These are phyloP conservation scores for Ellobium chinense DNA, from an alignment of 2,888 invertebrate species.

Conservation along the genomic window DNA sequence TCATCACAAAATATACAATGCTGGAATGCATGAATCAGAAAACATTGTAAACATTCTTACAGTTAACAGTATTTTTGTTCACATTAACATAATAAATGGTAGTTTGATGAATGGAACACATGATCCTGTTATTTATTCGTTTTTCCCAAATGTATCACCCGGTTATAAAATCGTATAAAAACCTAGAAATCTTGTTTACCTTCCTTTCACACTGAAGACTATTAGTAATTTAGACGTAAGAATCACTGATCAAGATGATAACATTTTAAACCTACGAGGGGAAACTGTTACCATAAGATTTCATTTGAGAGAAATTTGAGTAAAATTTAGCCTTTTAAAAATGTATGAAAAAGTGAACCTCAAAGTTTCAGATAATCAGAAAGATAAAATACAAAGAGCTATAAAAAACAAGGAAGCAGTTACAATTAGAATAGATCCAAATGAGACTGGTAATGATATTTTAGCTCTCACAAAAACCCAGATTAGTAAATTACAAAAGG, in stretches of 20 bases:
- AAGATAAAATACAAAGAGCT: conserved; percentile 16
- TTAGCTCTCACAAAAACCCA: conserved; percentile 46
- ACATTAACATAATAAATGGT: conserved; percentile 44
- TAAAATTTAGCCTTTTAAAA: not conserved
- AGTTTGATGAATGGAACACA: conserved; percentile 28
- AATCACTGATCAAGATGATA: conserved; percentile 48
- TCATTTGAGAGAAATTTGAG: conserved; percentile 48
- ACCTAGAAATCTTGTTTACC: conserved; percentile 45
- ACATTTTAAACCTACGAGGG: conserved; percentile 35
- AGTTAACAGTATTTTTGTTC: conserved; percentile 42
- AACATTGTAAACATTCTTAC: conserved; percentile 41
- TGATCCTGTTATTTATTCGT: conserved; percentile 42
- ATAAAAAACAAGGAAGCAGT: too few species aligned
- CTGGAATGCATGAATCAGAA: conserved; percentile 40
- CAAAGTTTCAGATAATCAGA: not conserved
- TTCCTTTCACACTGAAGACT: conserved; percentile 40
- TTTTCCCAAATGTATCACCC: conserved; percentile 47
- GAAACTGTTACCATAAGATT: conserved; percentile 47
- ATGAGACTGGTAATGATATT: conserved; percentile 34
- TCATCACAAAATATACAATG: not conserved
- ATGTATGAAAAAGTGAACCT: conserved; percentile 20
- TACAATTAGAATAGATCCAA: conserved; percentile 30
- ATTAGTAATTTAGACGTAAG: conserved; percentile 18
- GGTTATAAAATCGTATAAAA: conserved; percentile 49
- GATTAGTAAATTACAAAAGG: conserved; percentile 41